phyloP scores from a whole-genome alignment of 1,140 invertebrate species.

The Drosophila biarmipes region DNA sequence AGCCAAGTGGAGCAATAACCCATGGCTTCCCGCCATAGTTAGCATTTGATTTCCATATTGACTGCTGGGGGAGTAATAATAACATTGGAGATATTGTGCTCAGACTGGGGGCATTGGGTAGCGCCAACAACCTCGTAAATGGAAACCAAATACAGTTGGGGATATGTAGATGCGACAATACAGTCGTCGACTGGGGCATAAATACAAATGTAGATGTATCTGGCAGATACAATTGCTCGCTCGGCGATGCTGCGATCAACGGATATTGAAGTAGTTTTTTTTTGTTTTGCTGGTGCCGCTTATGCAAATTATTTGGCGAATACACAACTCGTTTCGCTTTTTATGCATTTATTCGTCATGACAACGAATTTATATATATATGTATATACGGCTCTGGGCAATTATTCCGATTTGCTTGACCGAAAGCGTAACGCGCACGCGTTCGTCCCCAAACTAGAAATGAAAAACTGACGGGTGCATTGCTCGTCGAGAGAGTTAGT shows the following conservation, averaged over 20 bases:
- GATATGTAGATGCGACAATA: slow-evolving; percentile 28
- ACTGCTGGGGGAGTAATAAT: slow-evolving; percentile 3
- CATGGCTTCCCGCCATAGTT: neutral
- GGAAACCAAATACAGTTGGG: slow-evolving; percentile 12
- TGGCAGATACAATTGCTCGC: slow-evolving; percentile 33
- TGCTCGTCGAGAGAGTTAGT: slow-evolving; percentile 52
- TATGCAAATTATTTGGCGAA: slow-evolving; percentile 70
- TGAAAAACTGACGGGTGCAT: slow-evolving; percentile 12
- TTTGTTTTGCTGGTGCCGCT: slow-evolving; percentile 22
- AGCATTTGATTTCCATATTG: neutral
- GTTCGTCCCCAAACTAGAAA: slow-evolving; percentile 31
- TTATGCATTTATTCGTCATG: slow-evolving; percentile 70
- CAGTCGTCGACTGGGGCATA: slow-evolving; percentile 41
- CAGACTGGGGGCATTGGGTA: neutral
- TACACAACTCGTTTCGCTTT: slow-evolving; percentile 49
- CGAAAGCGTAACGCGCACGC: slow-evolving; percentile 37
- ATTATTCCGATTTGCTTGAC: slow-evolving; percentile 30
- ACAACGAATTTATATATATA: slow-evolving; percentile 11
- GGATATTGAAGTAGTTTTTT: slow-evolving; percentile 26
- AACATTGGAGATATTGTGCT: neutral
- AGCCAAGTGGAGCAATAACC: neutral
- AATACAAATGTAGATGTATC: slow-evolving; percentile 40
- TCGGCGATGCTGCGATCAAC: slow-evolving; percentile 8
- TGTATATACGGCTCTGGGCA: slow-evolving; percentile 24
- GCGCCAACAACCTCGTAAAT: slow-evolving; percentile 8